Conservation (phyloP, 2,113 vertebrate genomes). For the Tretioscincus oriximinensis region DNA sequence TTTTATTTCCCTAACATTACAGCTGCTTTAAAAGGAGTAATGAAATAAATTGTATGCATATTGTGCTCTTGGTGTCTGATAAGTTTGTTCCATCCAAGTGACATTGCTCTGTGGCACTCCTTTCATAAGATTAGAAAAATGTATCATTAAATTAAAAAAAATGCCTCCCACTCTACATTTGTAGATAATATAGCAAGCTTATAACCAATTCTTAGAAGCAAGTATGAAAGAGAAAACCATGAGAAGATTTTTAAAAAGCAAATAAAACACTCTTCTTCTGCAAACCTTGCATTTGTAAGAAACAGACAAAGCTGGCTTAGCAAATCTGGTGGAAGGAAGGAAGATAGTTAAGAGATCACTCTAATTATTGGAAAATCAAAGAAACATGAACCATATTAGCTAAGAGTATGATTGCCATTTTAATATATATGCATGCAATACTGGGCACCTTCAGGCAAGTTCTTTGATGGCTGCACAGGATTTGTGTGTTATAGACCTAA, state of each 20-base stretch:
- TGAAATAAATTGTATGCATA: constrained; percentile 53
- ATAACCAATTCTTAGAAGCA: constrained; percentile 31
- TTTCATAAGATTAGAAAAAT: constrained; percentile 46
- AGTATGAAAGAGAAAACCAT: constrained; percentile 22
- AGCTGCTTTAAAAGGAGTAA: constrained; percentile 58
- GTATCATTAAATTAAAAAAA: constrained; percentile 15
- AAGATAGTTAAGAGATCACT: constrained; percentile 32
- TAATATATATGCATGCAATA: background rate
- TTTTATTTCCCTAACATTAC: constrained; percentile 47
- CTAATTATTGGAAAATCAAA: constrained; percentile 20
- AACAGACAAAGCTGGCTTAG: constrained; percentile 15
- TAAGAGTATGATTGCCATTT: background rate
- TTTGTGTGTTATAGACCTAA: no score
- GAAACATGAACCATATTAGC: constrained; percentile 32
- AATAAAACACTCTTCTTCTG: background rate
- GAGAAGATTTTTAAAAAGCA: constrained; percentile 20
- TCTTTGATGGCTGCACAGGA: background rate
- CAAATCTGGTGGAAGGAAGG: background rate
- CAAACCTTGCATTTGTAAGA: constrained; percentile 34
- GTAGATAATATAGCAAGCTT: constrained; percentile 24
- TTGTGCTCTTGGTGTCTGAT: constrained; percentile 57
- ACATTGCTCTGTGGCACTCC: constrained; percentile 22
- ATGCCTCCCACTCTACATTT: constrained; percentile 47
- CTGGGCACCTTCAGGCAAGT: background rate
- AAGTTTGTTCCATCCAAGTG: constrained; percentile 50